phyloP scores from a whole-genome alignment of 2,797 vertebrate species.

The Vultur gryphus region DNA sequence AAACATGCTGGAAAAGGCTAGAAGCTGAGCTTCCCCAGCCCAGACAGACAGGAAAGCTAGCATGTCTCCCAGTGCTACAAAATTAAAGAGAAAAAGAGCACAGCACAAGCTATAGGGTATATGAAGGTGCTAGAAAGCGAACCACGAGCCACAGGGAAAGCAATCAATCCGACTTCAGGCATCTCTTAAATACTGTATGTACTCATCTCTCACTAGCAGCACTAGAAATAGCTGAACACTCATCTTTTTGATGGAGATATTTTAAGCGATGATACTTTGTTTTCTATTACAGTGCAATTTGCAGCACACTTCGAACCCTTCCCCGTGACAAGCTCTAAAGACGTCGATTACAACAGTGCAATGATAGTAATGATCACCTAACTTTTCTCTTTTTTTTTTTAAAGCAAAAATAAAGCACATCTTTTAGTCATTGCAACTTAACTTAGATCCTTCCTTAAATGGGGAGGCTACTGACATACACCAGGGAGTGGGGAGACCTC shows the following conservation, averaged over 20 bases:
- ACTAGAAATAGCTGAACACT: conserved; percentile 40
- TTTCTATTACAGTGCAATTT: conserved; percentile 14
- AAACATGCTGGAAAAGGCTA: background rate
- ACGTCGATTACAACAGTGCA: background rate
- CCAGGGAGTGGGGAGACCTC: background rate
- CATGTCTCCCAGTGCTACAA: background rate
- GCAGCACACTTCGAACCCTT: background rate
- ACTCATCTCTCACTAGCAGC: conserved; percentile 28
- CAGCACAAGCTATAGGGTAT: background rate
- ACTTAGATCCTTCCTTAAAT: background rate
- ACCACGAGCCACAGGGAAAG: background rate
- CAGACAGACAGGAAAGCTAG: background rate
- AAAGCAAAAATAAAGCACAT: background rate
- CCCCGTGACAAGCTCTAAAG: background rate
- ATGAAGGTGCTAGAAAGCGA: background rate
- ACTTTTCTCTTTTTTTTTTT: background rate
- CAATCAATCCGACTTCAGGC: conserved; percentile 8
- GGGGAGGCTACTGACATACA: background rate
- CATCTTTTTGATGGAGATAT: conserved; percentile 36
- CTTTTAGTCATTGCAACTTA: background rate
- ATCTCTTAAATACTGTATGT: conserved; percentile 24
- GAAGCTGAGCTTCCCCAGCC: background rate
- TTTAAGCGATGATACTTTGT: conserved; percentile 15
- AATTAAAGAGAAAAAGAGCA: background rate
- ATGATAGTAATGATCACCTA: background rate